Evolutionary conservation across 2,888 invertebrate genomes (phyloP).

Genomic region (Crocallis elinguaria): DNA sequence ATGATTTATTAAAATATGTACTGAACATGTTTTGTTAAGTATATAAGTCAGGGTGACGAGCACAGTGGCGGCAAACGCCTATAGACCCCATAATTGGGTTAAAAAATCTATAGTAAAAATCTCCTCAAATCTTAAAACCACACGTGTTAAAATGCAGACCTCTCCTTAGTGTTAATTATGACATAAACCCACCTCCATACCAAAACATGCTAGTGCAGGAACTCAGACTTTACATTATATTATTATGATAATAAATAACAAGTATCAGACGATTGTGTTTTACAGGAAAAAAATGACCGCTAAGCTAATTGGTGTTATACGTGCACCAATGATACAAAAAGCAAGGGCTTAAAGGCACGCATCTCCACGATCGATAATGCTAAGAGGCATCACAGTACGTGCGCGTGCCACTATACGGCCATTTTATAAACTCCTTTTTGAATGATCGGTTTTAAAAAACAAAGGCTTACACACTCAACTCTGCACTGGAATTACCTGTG

Average conservation of each 20-base stretch:
- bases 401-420: too few relatives aligned
- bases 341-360: constrained; percentile 3
- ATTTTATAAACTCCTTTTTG: too few relatives aligned
- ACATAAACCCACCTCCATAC: constrained; percentile 82
- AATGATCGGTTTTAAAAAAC: too few relatives aligned
- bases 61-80: too few relatives aligned
- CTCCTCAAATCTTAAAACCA: constrained; percentile 60
- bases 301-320: constrained; percentile 4
- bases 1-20: too few relatives aligned
- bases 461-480: too few relatives aligned
- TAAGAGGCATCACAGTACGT: too few relatives aligned
- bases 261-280: constrained; percentile 4
- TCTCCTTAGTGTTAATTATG: constrained; percentile 63
- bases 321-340: constrained; percentile 8
- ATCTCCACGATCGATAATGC: too few relatives aligned
- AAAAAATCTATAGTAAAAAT: too few relatives aligned
- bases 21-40: too few relatives aligned
- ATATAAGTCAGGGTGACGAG: too few relatives aligned
- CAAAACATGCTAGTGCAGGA: constrained; percentile 68
- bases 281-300: background rate
- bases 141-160: constrained; percentile 60
- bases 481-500: too few relatives aligned
- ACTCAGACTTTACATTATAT: constrained; percentile 19
- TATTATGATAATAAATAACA: constrained; percentile 7
- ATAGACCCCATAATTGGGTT: background rate